Evolutionary conservation across 2,113 vertebrate genomes (phyloP), one percentile per base, ranked within the genome.

Genomic region (Sceloporus undulatus): DNA sequence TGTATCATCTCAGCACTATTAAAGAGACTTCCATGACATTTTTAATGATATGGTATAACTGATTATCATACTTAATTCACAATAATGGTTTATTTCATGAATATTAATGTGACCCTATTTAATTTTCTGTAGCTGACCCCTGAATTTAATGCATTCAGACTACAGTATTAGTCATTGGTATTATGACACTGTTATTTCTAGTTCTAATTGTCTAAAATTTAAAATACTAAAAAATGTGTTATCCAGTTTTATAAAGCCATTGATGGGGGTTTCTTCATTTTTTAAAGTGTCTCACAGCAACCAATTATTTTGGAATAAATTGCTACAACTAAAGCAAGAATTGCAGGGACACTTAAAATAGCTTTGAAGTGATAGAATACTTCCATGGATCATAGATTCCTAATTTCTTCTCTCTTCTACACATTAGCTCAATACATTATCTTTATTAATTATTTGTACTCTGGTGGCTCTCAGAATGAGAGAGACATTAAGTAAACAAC

Each of bases 21-120:
- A 82, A 40, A 90, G 0, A 10, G 66, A 87, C 23, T 92, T 94
- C 93, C 92, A 89, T 91, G 85, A 40, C n/a, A 82, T 87, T 75
- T 34, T 93, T 92, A 94, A 95, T 93, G 74, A 92, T 89, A 85
- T 88, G 82, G 86, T 94, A 70, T 91, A 94, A 90, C 59, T 85
- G 74, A 94, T 92, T 65, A 88, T 84, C 71, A 85, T 82, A 84
- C 9, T 88, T 92, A 91, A 92, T 92, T 94, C 92, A 74, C 65
- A 91, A 89, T 87, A 93, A 94, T 90, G 91, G 90, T 89, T 88
- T 90, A 82, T 94, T 86, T 89, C 81, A 94, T 92, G 0, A 90
- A 93, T 94, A 91, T 90, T 91, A 91, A 92, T 90, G 3, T 87
- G 66, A 86, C 10, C 29, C 65, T 10, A 89, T 92, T 91, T 91